Percentiles rank a stretch among this genome's conserved stretches.
phyloP scores from a whole-genome alignment of 2,888 invertebrate species.

The Lymantria dispar region DNA sequence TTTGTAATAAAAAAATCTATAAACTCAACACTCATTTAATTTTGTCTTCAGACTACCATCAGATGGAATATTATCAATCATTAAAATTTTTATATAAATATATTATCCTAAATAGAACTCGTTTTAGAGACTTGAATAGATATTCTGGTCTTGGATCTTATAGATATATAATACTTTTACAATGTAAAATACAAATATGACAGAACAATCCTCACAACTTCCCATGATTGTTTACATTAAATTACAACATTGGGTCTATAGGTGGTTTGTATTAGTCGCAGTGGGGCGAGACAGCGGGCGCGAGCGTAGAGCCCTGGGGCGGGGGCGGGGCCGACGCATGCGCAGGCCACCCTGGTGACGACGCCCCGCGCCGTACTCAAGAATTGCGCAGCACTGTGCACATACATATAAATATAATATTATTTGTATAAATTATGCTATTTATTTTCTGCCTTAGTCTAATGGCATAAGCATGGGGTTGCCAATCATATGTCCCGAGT shows the following conservation, averaged over 20 bases:
- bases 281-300: constrained; percentile 31
- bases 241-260: constrained; percentile 66
- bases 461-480: too few relatives aligned
- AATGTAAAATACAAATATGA: constrained; percentile 41
- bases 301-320: constrained; percentile 51
- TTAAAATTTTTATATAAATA: too few relatives aligned
- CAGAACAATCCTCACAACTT: constrained; percentile 63
- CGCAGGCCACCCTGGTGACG: constrained; percentile 72
- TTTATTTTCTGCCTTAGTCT: too few relatives aligned
- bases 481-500: too few relatives aligned
- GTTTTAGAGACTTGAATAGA: too few relatives aligned
- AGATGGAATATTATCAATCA: too few relatives aligned
- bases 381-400: constrained; percentile 31
- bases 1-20: too few relatives aligned
- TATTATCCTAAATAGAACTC: too few relatives aligned
- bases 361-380: constrained; percentile 59
- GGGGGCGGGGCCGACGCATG: constrained; percentile 67
- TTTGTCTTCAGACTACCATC: too few relatives aligned
- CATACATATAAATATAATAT: constrained; percentile 9
- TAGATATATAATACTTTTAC: constrained; percentile 1
- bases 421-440: neutral
- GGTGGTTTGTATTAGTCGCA: constrained; percentile 40
- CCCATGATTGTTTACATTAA: constrained; percentile 74
- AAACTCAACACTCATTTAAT: too few relatives aligned
- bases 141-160: too few relatives aligned